Conservation (phyloP, 2,888 invertebrate genomes). For the Drosophila planitibia region DNA sequence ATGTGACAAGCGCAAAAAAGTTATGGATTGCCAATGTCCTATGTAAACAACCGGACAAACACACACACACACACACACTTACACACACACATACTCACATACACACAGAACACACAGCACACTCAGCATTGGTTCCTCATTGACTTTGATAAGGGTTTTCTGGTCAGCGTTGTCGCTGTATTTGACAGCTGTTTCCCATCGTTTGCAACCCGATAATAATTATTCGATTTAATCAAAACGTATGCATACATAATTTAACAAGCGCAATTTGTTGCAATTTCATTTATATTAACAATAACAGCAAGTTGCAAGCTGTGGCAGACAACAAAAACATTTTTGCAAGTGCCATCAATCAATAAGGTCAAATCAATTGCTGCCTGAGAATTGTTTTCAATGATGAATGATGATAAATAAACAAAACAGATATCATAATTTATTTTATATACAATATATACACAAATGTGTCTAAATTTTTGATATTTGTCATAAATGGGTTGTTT, state of each 20-base stretch:
- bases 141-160: constrained; percentile 68
- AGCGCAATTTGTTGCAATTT: constrained; percentile 41
- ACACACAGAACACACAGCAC: neutral
- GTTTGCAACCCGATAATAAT: constrained; percentile 28
- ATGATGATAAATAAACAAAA: constrained; percentile 25
- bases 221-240: constrained; percentile 48
- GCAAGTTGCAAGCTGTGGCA: neutral
- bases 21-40: constrained; percentile 73
- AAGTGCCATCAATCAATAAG: constrained; percentile 70
- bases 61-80: neutral
- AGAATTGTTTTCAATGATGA: constrained; percentile 72
- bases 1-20: constrained; percentile 69
- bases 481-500: neutral
- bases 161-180: constrained; percentile 39
- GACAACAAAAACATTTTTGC: constrained; percentile 23
- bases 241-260: constrained; percentile 46
- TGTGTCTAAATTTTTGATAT: neutral
- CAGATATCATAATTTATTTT: constrained; percentile 9
- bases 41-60: constrained; percentile 45
- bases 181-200: constrained; percentile 57
- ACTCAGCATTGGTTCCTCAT: constrained; percentile 11
- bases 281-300: constrained; percentile 29
- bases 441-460: neutral
- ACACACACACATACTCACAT: neutral
- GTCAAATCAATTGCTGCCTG: constrained; percentile 73